Conservation (phyloP, 2,113 vertebrate species). For the mouse (Mus musculus) region DNA sequence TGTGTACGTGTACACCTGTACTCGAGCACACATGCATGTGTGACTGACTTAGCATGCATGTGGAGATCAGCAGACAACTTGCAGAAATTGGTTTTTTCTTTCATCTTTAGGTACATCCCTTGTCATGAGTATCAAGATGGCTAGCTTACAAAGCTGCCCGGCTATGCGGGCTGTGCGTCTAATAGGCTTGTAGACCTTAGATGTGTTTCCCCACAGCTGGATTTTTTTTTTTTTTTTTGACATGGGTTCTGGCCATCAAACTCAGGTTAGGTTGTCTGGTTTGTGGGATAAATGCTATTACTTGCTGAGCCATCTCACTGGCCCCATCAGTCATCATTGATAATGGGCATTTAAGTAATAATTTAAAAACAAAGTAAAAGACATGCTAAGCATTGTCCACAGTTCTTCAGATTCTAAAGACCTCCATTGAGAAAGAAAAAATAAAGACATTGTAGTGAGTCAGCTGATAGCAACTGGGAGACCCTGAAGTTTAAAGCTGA, state of each 20-base stretch:
- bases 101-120: background rate
- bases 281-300: background rate
- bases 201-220: background rate
- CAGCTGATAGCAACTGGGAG: background rate
- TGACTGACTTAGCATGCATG: background rate
- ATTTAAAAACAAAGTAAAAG: slow-evolving; percentile 27
- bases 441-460: background rate
- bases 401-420: background rate
- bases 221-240: background rate
- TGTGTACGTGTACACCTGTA: background rate
- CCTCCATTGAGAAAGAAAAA: background rate
- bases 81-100: background rate
- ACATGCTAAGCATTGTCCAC: background rate
- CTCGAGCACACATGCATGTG: background rate
- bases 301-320: background rate
- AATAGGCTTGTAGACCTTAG: background rate
- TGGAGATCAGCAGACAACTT: background rate
- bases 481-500: background rate
- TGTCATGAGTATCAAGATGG: background rate
- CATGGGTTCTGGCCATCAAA: background rate
- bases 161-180: background rate
- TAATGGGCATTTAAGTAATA: background rate
- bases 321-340: background rate
- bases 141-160: background rate
- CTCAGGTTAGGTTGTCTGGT: background rate